A percentile compares a stretch with the other conserved stretches of the same genome.
Conservation (phyloP, 1,140 invertebrate genomes). For the Tachypleus tridentatus region DNA sequence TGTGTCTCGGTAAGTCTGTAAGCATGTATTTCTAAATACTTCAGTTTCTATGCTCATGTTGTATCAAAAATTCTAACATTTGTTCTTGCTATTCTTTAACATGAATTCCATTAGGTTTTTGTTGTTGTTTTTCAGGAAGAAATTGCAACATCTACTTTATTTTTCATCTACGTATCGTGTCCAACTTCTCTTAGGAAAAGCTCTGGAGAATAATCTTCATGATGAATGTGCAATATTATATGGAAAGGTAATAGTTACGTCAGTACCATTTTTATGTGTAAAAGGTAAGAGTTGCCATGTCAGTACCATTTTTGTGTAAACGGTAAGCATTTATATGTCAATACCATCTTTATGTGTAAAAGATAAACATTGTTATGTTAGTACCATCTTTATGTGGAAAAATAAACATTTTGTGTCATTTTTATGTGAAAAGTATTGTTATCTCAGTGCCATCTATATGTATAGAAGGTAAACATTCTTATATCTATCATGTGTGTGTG, state of each 20-base stretch:
- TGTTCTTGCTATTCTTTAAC: no score
- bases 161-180: conserved; percentile 37
- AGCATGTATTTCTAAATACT: no score
- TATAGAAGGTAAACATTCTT: no score
- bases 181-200: conserved; percentile 37
- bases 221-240: conserved; percentile 41
- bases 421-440: no score
- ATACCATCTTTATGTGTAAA: no score
- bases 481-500: no score
- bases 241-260: conserved; percentile 35
- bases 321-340: not conserved
- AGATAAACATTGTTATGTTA: not conserved
- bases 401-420: not conserved
- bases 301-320: not conserved
- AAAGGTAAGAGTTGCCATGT: not conserved
- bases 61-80: no score
- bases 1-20: no score
- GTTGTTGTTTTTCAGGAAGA: conserved; percentile 26
- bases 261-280: not conserved
- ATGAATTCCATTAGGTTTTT: not conserved
- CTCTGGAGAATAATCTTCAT: conserved; percentile 36
- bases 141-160: conserved; percentile 37
- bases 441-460: no score
- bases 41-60: no score
- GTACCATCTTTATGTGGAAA: not conserved